These are phyloP conservation scores for Ricordea florida DNA, from an alignment of 92 coral and sea anemone species.

Conservation along the genomic window DNA sequence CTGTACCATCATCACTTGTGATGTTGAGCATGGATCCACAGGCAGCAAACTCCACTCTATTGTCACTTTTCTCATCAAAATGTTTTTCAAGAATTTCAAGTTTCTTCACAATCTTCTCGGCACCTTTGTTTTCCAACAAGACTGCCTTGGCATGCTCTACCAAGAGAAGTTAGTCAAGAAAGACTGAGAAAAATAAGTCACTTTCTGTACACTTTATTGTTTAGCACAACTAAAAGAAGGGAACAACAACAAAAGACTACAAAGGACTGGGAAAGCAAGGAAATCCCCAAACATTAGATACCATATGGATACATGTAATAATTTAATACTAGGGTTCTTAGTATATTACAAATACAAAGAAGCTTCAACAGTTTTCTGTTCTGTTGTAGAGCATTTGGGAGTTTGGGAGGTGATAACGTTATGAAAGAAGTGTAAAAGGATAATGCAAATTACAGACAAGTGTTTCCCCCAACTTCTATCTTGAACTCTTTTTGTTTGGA, in stretches of 20 bases:
- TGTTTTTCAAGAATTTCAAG: slow-evolving; percentile 62
- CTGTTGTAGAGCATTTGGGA: too few relatives aligned
- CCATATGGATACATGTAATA: too few relatives aligned
- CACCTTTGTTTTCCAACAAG: slow-evolving; percentile 77
- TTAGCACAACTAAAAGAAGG: neutral
- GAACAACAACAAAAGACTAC: too few relatives aligned
- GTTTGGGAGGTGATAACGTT: too few relatives aligned
- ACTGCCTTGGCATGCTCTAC: slow-evolving; percentile 46
- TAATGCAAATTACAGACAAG: too few relatives aligned
- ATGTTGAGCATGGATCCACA: slow-evolving; percentile 94
- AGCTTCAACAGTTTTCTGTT: too few relatives aligned
- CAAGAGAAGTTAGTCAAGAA: neutral
- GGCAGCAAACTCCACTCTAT: slow-evolving; percentile 74
- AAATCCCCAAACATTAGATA: too few relatives aligned
- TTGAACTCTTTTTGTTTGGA: neutral
- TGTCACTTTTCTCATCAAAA: slow-evolving; percentile 73
- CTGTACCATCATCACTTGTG: slow-evolving; percentile 86
- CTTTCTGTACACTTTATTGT: neutral
- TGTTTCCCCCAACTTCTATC: neutral
- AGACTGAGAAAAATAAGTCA: neutral
- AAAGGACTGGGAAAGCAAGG: too few relatives aligned
- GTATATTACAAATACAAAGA: too few relatives aligned
- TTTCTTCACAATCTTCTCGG: slow-evolving; percentile 80
- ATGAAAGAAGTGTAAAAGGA: too few relatives aligned
- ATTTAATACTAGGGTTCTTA: too few relatives aligned